Base-by-base conservation (phyloP, 1,140 invertebrate genomes). In the Drosophila seguyi region DNA sequence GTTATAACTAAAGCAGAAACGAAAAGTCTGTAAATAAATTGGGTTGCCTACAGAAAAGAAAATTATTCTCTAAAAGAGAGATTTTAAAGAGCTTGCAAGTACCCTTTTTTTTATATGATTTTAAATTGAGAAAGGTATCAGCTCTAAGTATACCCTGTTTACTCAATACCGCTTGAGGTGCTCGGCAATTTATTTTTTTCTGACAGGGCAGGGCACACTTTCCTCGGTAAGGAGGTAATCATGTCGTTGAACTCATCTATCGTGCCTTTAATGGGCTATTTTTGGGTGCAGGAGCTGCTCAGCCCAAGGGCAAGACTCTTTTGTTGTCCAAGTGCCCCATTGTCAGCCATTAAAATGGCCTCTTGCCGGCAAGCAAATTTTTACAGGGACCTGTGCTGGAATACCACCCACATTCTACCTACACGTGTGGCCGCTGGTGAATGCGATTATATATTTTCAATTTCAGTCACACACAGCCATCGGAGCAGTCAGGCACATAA, bases 401-500 rank as follows among this genome's bases (percentile, higher is more conserved):
- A 20, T 14, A 25, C 31, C 31, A 20, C 45, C 20, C 22, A 66
- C 48, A 65, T 16, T 44, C 39, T 13, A 20, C 29, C n/a, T 45
- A 50, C 38, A 11, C 34, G 14, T 16, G 31, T 13, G 27, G 11
- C 20, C 44, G 27, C 22, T 48, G 58, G 25, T 34, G 13, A 41
- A 38, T 41, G 34, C 27, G 67, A 59, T 75, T 76, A 58, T 39
- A 68, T 59, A 76, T 60, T 76, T 77, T 76, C 61, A 67, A 76
- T 76, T 76, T 58, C 22, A 47, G 62, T 48, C 31, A 20, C 38
- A 20, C 38, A 18, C 50, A 36, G 34, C 34, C 41, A 41, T 5
- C 18, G 6, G 34, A 22, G 39, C 75, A 72, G 45, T 22, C 53
- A 79, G 48, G 61, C 75, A 82, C 68, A 79, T 75, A 74, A 86